These are phyloP conservation scores for Pterostichus madidus DNA, from an alignment of 2,888 invertebrate species.

Conservation along the genomic window DNA sequence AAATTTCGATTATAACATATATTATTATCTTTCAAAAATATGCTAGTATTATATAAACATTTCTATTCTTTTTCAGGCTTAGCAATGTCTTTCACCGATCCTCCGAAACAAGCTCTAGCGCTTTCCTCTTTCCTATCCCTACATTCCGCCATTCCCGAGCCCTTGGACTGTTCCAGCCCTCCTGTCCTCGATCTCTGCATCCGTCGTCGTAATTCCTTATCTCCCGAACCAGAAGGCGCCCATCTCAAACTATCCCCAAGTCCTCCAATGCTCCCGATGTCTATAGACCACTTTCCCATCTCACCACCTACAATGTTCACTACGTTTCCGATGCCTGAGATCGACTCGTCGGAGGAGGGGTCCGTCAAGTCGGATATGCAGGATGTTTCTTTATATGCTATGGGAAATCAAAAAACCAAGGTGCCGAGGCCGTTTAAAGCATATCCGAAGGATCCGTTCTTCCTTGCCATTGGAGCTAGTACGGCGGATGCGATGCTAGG, in stretches of 20 bases:
- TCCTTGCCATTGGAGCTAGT: constrained; percentile 78
- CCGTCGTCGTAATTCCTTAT: constrained; percentile 68
- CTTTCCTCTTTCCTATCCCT: not conserved
- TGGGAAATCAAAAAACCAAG: constrained; percentile 74
- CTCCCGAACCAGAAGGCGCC: constrained; percentile 67
- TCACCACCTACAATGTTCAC: constrained; percentile 68
- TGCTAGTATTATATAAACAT: no score
- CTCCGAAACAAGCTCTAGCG: not conserved
- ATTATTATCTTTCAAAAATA: no score
- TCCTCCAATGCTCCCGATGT: constrained; percentile 29
- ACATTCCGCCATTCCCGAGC: constrained; percentile 46
- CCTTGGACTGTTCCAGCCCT: constrained; percentile 69
- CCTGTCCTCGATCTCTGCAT: constrained; percentile 72
- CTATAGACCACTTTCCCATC: not conserved
- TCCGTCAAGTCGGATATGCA: constrained; percentile 26
- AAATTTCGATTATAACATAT: no score
- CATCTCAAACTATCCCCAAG: constrained; percentile 54
- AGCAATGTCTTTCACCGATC: not conserved
- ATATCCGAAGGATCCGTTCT: constrained; percentile 85
- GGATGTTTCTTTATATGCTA: constrained; percentile 28
- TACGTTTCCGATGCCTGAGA: constrained; percentile 65
- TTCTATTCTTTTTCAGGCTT: not conserved
- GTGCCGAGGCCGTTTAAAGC: constrained; percentile 84
- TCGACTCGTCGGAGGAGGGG: constrained; percentile 42
- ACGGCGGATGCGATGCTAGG: constrained; percentile 78